Conservation (phyloP, 2,113 vertebrate genomes). For the Triplophysa tibetana region DNA sequence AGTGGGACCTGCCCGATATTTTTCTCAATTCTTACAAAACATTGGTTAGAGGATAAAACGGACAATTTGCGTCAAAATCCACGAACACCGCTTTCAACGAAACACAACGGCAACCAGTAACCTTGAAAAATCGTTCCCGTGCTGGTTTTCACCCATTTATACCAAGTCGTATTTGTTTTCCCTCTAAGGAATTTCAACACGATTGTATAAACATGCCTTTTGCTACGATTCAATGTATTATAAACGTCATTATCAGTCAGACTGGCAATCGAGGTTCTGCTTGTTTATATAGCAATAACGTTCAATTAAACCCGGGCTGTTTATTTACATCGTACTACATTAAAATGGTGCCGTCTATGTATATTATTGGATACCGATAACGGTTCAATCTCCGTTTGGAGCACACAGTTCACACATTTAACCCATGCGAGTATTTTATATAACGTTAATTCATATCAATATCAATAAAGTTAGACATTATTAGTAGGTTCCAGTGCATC, state of each 20-base stretch:
- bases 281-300: too few species aligned
- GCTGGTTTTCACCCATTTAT: not conserved
- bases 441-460: too few species aligned
- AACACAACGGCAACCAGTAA: not conserved
- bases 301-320: too few species aligned
- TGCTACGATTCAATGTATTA: not conserved
- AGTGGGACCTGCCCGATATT: slow-evolving; percentile 35
- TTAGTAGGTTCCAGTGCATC: not conserved
- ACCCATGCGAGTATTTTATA: not conserved
- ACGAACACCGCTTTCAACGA: not conserved
- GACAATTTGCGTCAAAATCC: not conserved
- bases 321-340: too few species aligned
- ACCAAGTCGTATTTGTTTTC: too few species aligned
- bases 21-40: not conserved
- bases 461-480: too few species aligned
- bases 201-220: too few species aligned
- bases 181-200: too few species aligned
- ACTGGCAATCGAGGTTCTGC: too few species aligned
- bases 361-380: not conserved
- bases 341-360: not conserved
- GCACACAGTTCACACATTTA: not conserved
- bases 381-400: not conserved
- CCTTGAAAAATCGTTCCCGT: not conserved
- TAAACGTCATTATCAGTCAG: not conserved
- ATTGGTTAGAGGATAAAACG: not conserved